Conservation (phyloP, 2,888 invertebrate species). For the Drosophila testacea region DNA sequence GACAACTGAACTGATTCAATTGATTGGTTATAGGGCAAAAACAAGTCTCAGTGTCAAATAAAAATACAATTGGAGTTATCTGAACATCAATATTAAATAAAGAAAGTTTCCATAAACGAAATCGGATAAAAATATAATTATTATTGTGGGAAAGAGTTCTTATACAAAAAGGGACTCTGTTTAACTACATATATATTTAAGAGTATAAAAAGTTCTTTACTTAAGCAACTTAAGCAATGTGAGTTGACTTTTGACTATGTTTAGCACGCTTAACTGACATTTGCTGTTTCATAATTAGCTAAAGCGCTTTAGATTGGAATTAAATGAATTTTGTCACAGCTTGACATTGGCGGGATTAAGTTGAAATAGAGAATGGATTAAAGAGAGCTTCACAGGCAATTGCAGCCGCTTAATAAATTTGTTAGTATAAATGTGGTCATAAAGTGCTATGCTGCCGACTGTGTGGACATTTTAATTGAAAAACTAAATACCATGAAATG, state of each 20-base stretch:
- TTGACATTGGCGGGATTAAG: slow-evolving; percentile 42
- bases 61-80: too few relatives aligned
- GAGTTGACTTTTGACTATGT: neutral
- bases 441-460: slow-evolving; percentile 5
- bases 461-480: slow-evolving; percentile 56
- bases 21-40: neutral
- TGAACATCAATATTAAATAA: too few relatives aligned
- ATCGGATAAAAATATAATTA: too few relatives aligned
- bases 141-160: too few relatives aligned
- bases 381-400: slow-evolving; percentile 46
- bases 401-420: slow-evolving; percentile 41
- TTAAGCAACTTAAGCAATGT: too few relatives aligned
- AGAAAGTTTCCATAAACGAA: too few relatives aligned
- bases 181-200: too few relatives aligned
- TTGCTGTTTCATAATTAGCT: slow-evolving; percentile 55
- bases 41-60: too few relatives aligned
- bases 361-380: slow-evolving; percentile 44
- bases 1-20: neutral
- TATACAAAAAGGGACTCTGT: too few relatives aligned
- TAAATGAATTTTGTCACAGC: slow-evolving; percentile 61
- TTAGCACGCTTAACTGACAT: slow-evolving; percentile 27
- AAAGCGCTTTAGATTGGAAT: slow-evolving; percentile 55
- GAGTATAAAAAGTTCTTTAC: too few relatives aligned
- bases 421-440: slow-evolving; percentile 14
- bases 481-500: slow-evolving; percentile 27